These are phyloP conservation scores for Eugnorisma glareosa DNA, from an alignment of 2,888 invertebrate species.

Conservation along the genomic window DNA sequence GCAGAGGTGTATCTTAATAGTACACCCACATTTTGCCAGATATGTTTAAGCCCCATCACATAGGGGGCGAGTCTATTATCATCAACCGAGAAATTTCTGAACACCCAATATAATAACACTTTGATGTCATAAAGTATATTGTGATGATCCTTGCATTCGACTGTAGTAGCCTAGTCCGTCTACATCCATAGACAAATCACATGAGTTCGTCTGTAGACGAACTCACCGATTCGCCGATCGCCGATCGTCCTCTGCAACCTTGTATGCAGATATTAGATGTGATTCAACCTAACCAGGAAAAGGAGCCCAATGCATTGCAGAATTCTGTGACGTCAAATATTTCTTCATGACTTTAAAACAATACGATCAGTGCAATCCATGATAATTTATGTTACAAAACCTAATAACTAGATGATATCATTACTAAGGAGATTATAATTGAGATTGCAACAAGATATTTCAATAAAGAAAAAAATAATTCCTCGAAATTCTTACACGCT, in stretches of 20 bases:
- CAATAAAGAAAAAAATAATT: conserved; percentile 25
- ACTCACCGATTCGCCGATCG: no score
- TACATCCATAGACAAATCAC: no score
- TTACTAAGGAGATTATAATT: conserved; percentile 44
- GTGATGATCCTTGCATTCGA: background rate
- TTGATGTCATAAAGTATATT: background rate
- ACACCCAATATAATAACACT: background rate
- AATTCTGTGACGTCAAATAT: conserved; percentile 14
- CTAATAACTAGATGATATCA: conserved; percentile 25
- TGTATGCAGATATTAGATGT: background rate
- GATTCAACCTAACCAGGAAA: conserved; percentile 35
- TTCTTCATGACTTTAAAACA: conserved; percentile 44
- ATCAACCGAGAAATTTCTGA: background rate
- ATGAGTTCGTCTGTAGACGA: no score
- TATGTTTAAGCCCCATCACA: background rate
- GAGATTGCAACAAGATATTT: conserved; percentile 34
- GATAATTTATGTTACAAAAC: conserved; percentile 45
- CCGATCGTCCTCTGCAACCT: no score
- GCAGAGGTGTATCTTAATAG: background rate
- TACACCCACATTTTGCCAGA: background rate
- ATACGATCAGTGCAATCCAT: conserved; percentile 32
- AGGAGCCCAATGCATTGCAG: conserved; percentile 11
- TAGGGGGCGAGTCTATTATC: background rate
- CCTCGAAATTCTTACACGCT: conserved; percentile 32
- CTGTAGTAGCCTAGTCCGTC: background rate